phyloP scores from a whole-genome alignment of 2,113 vertebrate species.

The Bothrops jararaca region DNA sequence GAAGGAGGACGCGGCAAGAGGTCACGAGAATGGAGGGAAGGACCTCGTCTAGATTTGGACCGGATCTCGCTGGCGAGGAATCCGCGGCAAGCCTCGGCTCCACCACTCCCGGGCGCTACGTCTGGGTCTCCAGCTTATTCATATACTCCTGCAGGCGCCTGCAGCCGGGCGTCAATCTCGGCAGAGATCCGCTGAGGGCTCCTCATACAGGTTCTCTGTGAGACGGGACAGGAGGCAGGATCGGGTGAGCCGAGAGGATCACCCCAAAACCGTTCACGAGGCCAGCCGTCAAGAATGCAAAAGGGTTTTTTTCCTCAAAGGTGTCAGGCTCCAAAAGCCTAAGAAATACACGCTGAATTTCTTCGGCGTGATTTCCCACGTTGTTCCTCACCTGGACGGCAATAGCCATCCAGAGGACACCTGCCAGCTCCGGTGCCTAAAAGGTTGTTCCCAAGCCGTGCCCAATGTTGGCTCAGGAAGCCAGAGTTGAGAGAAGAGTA shows the following conservation, averaged over 20 bases:
- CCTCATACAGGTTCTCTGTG: conserved; percentile 75
- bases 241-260: background rate
- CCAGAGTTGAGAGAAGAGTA: background rate
- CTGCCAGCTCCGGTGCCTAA: background rate
- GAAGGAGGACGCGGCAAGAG: fast-evolving
- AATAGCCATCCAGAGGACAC: background rate
- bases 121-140: conserved; percentile 80
- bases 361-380: too few species aligned
- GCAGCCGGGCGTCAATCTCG: conserved; percentile 87
- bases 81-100: fast-evolving
- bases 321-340: background rate
- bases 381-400: background rate
- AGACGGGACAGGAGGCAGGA: background rate
- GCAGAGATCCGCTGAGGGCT: conserved; percentile 81
- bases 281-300: too few species aligned
- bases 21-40: background rate
- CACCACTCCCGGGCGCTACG: conserved; percentile 49
- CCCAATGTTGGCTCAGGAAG: background rate
- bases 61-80: background rate
- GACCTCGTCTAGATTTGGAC: background rate
- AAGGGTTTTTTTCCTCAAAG: background rate
- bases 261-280: background rate
- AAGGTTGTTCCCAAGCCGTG: background rate
- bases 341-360: too few species aligned
- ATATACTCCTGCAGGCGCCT: conserved; percentile 92